Conservation (phyloP, 2,113 vertebrate genomes). For the rat (Rattus norvegicus) region GRCr8 NC_086030.1:13876001-13876500, state of each 20-base stretch:
- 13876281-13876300: background rate
- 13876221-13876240: background rate
- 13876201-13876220: background rate
- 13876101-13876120: no score
- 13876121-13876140: background rate
- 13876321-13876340: background rate
- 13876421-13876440: slow-evolving; percentile 27
- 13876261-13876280: background rate
- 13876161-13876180: background rate
- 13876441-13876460: background rate
- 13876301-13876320: background rate
- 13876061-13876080: background rate
- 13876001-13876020: slow-evolving; percentile 3
- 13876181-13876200: background rate
- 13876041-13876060: background rate
- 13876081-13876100: no score
- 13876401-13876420: background rate
- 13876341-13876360: slow-evolving; percentile 9
- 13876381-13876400: background rate
- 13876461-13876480: background rate
- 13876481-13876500: slow-evolving; percentile 7
- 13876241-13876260: background rate
- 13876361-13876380: slow-evolving; percentile 14
- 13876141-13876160: background rate
- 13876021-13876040: background rate